Conservation (phyloP, 2,797 vertebrate species). For the Lateolabrax maculatus region DNA sequence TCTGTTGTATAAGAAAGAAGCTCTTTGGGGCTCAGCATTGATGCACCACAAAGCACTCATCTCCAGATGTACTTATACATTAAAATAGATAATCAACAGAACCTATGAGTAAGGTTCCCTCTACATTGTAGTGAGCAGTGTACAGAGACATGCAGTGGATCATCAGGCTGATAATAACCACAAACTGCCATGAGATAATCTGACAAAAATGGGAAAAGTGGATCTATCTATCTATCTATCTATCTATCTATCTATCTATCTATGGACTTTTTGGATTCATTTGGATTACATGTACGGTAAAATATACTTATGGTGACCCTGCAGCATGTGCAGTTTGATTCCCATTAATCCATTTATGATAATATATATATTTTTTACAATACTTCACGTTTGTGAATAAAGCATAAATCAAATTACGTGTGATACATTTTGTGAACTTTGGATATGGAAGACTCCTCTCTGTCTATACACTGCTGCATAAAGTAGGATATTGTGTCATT, state of each 20-base stretch:
- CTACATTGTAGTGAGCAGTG: no score
- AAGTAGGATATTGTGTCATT: background rate
- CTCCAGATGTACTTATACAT: background rate
- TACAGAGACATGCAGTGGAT: no score
- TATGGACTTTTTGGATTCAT: background rate
- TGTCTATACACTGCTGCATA: slow-evolving; percentile 2
- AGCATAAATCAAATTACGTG: background rate
- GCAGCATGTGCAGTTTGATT: background rate
- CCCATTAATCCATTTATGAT: background rate
- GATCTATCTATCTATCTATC: no score
- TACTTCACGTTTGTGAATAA: background rate
- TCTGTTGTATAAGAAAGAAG: background rate
- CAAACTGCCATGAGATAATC: no score
- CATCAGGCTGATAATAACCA: no score
- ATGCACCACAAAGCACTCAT: background rate
- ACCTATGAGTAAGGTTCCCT: no score
- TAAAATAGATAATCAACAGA: no score
- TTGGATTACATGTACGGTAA: background rate
- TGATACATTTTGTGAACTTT: background rate
- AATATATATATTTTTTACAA: background rate
- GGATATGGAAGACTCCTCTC: background rate
- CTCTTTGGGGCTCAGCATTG: background rate
- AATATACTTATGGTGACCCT: background rate
- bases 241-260: background rate
- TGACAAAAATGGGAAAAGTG: no score